These are phyloP conservation scores for Leptura quadrifasciata DNA, from an alignment of 2,888 invertebrate species.

Conservation along the genomic window DNA sequence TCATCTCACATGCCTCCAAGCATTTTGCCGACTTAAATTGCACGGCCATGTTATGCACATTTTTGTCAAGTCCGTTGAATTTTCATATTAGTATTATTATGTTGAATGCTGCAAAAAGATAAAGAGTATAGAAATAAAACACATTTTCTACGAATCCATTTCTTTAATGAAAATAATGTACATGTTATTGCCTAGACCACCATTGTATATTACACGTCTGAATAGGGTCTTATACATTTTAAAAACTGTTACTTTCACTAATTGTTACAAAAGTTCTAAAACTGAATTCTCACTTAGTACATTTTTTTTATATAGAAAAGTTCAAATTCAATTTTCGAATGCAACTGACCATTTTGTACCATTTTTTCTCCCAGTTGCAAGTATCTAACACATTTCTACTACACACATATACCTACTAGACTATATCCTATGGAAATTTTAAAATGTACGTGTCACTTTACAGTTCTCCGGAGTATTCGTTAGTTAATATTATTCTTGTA, in stretches of 20 bases:
- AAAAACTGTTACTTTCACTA: slow-evolving; percentile 54
- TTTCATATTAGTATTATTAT: too few relatives aligned
- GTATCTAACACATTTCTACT: slow-evolving; percentile 64
- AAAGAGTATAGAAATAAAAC: slow-evolving; percentile 14
- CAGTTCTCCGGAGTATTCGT: slow-evolving; percentile 37
- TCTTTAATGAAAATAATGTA: slow-evolving; percentile 77
- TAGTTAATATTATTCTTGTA: slow-evolving; percentile 40
- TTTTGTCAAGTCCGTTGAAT: too few relatives aligned
- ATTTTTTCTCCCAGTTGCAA: slow-evolving; percentile 54
- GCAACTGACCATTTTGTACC: slow-evolving; percentile 43
- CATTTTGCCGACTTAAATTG: too few relatives aligned
- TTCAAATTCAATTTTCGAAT: slow-evolving; percentile 47
- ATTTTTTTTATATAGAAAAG: slow-evolving; percentile 49
- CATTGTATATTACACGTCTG: slow-evolving; percentile 73
- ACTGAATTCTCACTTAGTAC: slow-evolving; percentile 51
- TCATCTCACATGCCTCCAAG: too few relatives aligned
- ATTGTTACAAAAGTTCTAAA: slow-evolving; percentile 55
- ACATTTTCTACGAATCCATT: slow-evolving; percentile 70
- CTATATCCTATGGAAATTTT: slow-evolving; percentile 49
- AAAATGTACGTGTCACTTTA: slow-evolving; percentile 33
- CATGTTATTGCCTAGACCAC: slow-evolving; percentile 76
- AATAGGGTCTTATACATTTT: slow-evolving; percentile 71
- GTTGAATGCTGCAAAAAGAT: background rate
- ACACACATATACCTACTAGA: slow-evolving; percentile 70
- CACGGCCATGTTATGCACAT: too few relatives aligned